Evolutionary conservation across 2,888 invertebrate genomes (phyloP).

Genomic region (Oscheius sp.): DNA sequence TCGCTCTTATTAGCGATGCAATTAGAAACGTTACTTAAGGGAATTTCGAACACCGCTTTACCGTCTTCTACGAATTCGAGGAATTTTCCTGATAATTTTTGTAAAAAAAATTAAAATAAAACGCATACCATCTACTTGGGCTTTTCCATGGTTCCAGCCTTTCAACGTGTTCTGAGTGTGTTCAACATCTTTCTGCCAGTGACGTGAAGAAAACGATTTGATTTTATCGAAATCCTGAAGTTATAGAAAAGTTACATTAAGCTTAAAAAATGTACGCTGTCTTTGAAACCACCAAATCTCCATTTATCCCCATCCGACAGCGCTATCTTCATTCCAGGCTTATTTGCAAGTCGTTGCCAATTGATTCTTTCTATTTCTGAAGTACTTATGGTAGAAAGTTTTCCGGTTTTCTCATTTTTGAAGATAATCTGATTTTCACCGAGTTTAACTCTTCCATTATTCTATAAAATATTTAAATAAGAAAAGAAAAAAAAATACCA

Average conservation of each 20-base stretch:
- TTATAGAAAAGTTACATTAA: not conserved
- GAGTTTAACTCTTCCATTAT: constrained; percentile 89
- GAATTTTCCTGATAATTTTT: constrained; percentile 42
- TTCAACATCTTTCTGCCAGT: constrained; percentile 85
- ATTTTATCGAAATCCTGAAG: constrained; percentile 89
- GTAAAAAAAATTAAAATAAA: not conserved
- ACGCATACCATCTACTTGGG: constrained; percentile 84
- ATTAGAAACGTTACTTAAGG: constrained; percentile 92
- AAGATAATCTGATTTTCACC: constrained; percentile 90
- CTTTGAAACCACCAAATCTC: constrained; percentile 93
- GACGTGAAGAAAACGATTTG: constrained; percentile 86
- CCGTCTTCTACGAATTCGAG: constrained; percentile 69
- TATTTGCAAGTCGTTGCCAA: constrained; percentile 91
- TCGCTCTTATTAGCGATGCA: constrained; percentile 96
- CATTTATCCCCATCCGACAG: constrained; percentile 89
- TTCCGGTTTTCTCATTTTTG: constrained; percentile 95
- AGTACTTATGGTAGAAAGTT: constrained; percentile 82
- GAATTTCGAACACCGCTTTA: constrained; percentile 88
- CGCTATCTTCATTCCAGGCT: constrained; percentile 89
- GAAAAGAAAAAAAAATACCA: constrained; percentile 46
- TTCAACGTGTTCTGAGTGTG: constrained; percentile 92
- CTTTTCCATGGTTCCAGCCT: constrained; percentile 99
- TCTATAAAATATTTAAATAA: constrained; percentile 78
- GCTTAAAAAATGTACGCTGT: constrained; percentile 55
- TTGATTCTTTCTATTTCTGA: constrained; percentile 89